phyloP scores from a whole-genome alignment of 2,888 invertebrate genomes.

The Latheticus oryzae region DNA sequence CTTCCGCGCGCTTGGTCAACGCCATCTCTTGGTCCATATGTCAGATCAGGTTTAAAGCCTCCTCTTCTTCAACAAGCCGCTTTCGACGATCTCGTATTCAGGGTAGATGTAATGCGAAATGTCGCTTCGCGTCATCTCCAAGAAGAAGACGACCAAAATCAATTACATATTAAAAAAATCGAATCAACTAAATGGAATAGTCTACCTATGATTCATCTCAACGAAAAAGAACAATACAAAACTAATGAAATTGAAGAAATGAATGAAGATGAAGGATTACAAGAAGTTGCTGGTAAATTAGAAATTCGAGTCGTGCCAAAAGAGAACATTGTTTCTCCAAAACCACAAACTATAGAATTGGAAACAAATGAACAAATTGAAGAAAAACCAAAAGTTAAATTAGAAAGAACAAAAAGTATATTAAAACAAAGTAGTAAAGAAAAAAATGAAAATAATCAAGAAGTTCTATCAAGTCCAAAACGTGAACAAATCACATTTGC shows the following conservation, averaged over 20 bases:
- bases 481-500: slow-evolving; percentile 62
- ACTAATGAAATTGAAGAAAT: slow-evolving; percentile 48
- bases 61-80: slow-evolving; percentile 88
- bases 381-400: slow-evolving; percentile 44
- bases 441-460: slow-evolving; percentile 52
- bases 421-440: slow-evolving; percentile 63
- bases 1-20: slow-evolving; percentile 64
- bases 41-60: slow-evolving; percentile 77
- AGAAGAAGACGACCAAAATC: slow-evolving; percentile 55
- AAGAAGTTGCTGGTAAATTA: slow-evolving; percentile 75
- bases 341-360: slow-evolving; percentile 40
- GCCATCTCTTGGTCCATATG: slow-evolving; percentile 65
- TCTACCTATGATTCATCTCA: slow-evolving; percentile 58
- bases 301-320: slow-evolving; percentile 82
- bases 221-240: slow-evolving; percentile 50
- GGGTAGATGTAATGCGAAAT: slow-evolving; percentile 86
- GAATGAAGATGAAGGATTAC: slow-evolving; percentile 59
- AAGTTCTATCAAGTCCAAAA: slow-evolving; percentile 59
- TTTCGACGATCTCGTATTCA: slow-evolving; percentile 83
- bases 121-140: slow-evolving; percentile 72
- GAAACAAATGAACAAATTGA: slow-evolving; percentile 25
- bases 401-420: slow-evolving; percentile 63
- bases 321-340: slow-evolving; percentile 50
- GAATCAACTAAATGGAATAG: slow-evolving; percentile 56
- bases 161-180: slow-evolving; percentile 62